Conservation (phyloP, 1,140 invertebrate genomes). For the Ruditapes philippinarum region DNA sequence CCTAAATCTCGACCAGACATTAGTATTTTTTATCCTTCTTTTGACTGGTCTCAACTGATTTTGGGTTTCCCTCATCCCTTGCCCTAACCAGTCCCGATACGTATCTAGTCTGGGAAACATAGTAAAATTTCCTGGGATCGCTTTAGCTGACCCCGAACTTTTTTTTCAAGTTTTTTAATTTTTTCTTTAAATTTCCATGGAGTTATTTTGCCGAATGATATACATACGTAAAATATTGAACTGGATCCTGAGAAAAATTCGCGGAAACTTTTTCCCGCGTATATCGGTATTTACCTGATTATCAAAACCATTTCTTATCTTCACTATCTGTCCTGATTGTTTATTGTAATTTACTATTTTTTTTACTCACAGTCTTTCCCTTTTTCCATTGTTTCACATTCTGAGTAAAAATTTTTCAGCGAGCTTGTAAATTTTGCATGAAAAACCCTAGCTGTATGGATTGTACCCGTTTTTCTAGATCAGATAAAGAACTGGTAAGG, state of each 20-base stretch:
- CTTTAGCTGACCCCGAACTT: slow-evolving; percentile 14
- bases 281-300: slow-evolving; percentile 72
- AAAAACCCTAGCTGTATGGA: slow-evolving; percentile 77
- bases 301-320: slow-evolving; percentile 75
- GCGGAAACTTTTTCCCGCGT: slow-evolving; percentile 71
- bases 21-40: background rate
- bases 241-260: no score
- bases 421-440: slow-evolving; percentile 77
- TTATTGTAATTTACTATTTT: no score
- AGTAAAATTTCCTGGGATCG: slow-evolving; percentile 36
- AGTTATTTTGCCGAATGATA: slow-evolving; percentile 81
- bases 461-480: slow-evolving; percentile 58
- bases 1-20: slow-evolving; percentile 72
- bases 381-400: slow-evolving; percentile 79
- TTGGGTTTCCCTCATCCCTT: background rate
- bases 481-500: slow-evolving; percentile 55
- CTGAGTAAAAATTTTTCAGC: slow-evolving; percentile 78
- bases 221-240: slow-evolving; percentile 76
- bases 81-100: slow-evolving; percentile 1
- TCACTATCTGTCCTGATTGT: slow-evolving; percentile 75
- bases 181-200: slow-evolving; percentile 78
- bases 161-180: slow-evolving; percentile 64
- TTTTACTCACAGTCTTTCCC: no score
- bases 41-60: slow-evolving; percentile 27
- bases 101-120: slow-evolving; percentile 9